phyloP scores from a whole-genome alignment of 2,113 vertebrate genomes.

The Microcebus murinus region DNA sequence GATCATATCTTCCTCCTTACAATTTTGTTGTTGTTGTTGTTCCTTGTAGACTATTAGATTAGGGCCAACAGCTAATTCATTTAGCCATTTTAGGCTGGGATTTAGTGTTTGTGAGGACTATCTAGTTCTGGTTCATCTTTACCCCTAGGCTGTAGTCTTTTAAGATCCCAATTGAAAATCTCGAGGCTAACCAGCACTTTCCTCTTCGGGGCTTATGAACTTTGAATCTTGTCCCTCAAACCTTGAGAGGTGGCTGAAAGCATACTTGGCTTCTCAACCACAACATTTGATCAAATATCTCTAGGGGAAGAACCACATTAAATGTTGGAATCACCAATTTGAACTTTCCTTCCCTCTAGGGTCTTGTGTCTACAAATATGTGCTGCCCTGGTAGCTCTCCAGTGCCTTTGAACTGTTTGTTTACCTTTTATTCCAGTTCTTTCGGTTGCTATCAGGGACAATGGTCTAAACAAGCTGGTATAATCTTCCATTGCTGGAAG shows the following conservation, averaged over 20 bases:
- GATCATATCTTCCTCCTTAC: background rate
- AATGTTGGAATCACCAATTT: background rate
- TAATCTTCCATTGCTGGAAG: background rate
- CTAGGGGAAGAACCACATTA: background rate
- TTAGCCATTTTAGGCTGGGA: background rate
- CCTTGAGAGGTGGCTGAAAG: background rate
- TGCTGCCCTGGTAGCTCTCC: background rate
- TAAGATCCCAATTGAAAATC: background rate
- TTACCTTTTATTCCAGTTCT: background rate
- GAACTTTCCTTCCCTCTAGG: background rate
- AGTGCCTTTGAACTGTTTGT: background rate
- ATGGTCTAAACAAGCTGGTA: background rate
- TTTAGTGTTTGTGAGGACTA: background rate
- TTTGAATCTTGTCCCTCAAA: background rate
- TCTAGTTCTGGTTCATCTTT: background rate
- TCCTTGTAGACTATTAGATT: background rate
- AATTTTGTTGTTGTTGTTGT: background rate
- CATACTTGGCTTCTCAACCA: background rate
- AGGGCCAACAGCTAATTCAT: background rate
- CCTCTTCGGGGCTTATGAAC: background rate
- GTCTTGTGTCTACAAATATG: background rate
- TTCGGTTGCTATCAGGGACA: background rate
- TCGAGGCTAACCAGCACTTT: background rate
- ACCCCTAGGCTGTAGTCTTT: background rate
- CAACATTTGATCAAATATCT: background rate